Base-by-base conservation (phyloP, 2,888 invertebrate genomes). In the Drosophila anomelani region DNA sequence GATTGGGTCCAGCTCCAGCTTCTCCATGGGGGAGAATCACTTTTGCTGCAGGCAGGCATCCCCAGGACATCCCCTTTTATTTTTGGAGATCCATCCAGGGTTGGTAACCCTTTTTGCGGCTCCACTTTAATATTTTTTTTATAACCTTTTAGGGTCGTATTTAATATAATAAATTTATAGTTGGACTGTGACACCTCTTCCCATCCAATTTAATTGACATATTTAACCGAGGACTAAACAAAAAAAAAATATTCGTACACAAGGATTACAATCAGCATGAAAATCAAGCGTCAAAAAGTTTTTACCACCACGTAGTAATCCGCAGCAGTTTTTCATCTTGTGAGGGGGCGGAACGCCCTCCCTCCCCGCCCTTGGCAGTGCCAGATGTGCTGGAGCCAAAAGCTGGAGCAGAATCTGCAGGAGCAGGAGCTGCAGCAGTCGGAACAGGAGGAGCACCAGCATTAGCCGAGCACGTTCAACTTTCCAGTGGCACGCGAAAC, bases 401-500 rank as follows among this genome's bases (percentile, higher is more conserved):
- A 68, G 66, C 77, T 63, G 80, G 58, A 38, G 34, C 29, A 34
- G 23, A 20, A 20, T 20, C 20, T 20, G 20, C 20, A 58, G 15
- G 12, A 53, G 62, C 53, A 32, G 29, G 6, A 36, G 38, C 57
- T 64, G 77, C 67, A 70, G 62, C 75, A 60, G 77, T 58, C 29
- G 39, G 29, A 32, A 23, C 15, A 56, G 41, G 55, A 47, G 7
- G 15, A 53, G 63, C 64, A 34, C 20, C 55, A 49, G 68, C 68
- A 68, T 67, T 67, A 72, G 72, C 62, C 68, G 73, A 83, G 85
- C 83, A 85, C 88, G 83, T 84, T 74, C 76, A 80, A 80, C 75
- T 76, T 80, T 77, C 57, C 66, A 55, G 77, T 87, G 87, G 87
- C 77, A 87, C 80, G 83, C 88, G 87, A 87, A 87, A 85, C 83